phyloP scores from a whole-genome alignment of 1,140 invertebrate species.

The Scylla paramamosain region DNA sequence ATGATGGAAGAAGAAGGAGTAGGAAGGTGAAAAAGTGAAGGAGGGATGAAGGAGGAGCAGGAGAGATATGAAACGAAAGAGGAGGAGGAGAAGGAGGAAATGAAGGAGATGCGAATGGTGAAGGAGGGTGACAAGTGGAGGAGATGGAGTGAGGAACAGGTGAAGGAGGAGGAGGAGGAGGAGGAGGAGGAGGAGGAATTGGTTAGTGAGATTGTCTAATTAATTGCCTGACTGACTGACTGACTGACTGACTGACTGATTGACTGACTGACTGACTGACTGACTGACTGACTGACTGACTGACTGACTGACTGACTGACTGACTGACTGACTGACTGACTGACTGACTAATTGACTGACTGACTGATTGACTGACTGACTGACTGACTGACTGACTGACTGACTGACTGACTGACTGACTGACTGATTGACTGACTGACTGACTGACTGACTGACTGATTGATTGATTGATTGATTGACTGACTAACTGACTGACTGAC shows the following conservation, averaged over 20 bases:
- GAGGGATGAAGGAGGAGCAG: not conserved
- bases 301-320: not conserved
- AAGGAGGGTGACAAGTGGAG: not conserved
- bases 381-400: not conserved
- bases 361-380: not conserved
- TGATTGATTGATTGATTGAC: not conserved
- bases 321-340: not conserved
- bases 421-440: too few species aligned
- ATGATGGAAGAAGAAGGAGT: not conserved
- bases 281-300: too few species aligned
- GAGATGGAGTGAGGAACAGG: not conserved
- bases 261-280: too few species aligned
- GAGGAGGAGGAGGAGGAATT: too few species aligned
- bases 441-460: too few species aligned
- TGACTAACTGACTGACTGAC: not conserved
- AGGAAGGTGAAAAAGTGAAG: not conserved
- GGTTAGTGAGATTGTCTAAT: too few species aligned
- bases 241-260: too few species aligned
- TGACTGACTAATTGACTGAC: not conserved
- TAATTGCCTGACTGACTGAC: not conserved
- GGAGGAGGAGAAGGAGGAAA: not conserved
- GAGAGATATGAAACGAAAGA: conserved; percentile 50
- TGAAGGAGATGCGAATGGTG: not conserved
- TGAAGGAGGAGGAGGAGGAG: too few species aligned
- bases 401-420: too few species aligned